phyloP scores from a whole-genome alignment of 2,113 vertebrate species.

The Thomomys bottae region DNA sequence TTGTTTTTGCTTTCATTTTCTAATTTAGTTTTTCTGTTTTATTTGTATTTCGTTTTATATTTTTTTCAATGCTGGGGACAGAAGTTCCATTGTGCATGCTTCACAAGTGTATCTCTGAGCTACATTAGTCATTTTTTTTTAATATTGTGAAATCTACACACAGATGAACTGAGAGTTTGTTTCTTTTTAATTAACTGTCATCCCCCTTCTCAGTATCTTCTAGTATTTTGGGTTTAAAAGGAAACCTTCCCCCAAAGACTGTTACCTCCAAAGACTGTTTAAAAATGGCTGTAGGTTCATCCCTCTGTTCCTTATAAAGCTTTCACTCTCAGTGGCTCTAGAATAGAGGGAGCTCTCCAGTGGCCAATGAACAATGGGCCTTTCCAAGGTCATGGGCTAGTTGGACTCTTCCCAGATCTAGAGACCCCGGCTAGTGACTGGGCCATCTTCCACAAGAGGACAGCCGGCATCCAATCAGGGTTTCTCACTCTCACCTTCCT shows the following conservation, averaged over 20 bases:
- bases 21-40: background rate
- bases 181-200: slow-evolving; percentile 10
- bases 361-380: background rate
- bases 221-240: background rate
- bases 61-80: background rate
- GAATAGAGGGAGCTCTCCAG: background rate
- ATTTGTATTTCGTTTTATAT: background rate
- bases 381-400: background rate
- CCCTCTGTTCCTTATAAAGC: background rate
- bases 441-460: background rate
- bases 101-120: background rate
- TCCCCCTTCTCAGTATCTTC: background rate
- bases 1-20: background rate
- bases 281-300: background rate
- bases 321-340: too few relatives aligned
- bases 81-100: background rate
- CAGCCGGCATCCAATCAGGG: background rate
- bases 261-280: background rate
- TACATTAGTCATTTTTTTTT: background rate
- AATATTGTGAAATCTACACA: background rate
- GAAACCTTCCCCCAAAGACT: background rate
- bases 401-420: background rate
- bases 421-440: background rate
- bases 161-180: background rate
- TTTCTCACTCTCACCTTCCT: background rate